Conservation (phyloP, 2,113 vertebrate species). For the Dunckerocampus dactyliophorus region DNA sequence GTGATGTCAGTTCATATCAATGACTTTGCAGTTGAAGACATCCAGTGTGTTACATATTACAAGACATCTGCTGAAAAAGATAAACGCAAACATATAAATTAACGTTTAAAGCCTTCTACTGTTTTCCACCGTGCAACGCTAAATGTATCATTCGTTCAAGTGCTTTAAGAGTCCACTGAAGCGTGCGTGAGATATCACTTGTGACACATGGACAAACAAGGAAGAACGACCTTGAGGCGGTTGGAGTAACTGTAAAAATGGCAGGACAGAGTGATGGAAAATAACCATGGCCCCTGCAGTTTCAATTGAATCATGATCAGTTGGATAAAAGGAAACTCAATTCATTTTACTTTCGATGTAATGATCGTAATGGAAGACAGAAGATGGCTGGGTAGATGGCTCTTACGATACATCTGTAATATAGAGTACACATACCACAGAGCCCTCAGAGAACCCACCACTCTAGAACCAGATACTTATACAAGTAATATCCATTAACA, state of each 20-base stretch:
- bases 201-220: constrained; percentile 54
- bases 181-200: constrained; percentile 43
- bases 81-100: constrained; percentile 19
- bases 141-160: constrained; percentile 43
- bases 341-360: not conserved
- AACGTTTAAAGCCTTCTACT: constrained; percentile 8
- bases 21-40: not conserved
- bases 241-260: constrained; percentile 28
- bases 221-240: constrained; percentile 25
- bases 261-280: not conserved
- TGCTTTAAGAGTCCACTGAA: constrained; percentile 43
- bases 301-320: constrained; percentile 13
- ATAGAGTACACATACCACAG: not conserved
- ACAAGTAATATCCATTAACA: not conserved
- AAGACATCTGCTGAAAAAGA: constrained; percentile 30
- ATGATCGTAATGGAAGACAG: not conserved
- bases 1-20: too few species aligned
- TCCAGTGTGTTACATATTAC: not conserved
- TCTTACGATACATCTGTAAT: not conserved
- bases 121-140: constrained; percentile 29
- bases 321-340: not conserved
- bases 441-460: not conserved
- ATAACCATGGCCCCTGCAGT: not conserved
- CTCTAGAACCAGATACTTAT: not conserved
- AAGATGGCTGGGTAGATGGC: not conserved